Evolutionary conservation across 1,140 invertebrate species (phyloP), one percentile per base, ranked within the genome.

Genomic region (Drosophila aff.): DNA sequence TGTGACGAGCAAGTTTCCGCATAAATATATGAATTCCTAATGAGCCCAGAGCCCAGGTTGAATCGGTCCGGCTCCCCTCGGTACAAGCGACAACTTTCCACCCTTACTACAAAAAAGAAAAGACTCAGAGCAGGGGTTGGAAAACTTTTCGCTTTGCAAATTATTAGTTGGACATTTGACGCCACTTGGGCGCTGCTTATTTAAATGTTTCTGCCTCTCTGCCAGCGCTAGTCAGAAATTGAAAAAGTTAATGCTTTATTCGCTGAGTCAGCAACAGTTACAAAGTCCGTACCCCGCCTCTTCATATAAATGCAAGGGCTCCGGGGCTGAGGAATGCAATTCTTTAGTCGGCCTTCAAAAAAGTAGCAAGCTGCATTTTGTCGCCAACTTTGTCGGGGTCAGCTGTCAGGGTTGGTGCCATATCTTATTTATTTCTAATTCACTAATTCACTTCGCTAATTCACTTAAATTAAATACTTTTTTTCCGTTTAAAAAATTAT

Each of bases 11-110:
- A 86, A 82, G 67, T 74, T 73, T 64, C 11, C 61, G 72, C 67
- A 87, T 80, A 80, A 87, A 82, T 82, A 79, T 73, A 87, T 82
- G 83, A 87, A 87, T 87, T 74, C 50, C 65, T 71, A 86, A 86
- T 86, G 64, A 73, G 76, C 49, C 63, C 53, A 15, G 33, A 21
- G 52, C 26, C 61, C 64, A 68, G 63, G 49, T 55, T 28, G 46
- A 52, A 21, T 33, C 50, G 18, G 15, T 13, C 46, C 18, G 21
- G 16, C 28, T 38, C 28, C 11, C 10, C 36, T 5, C 15, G 33
- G 21, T n/a, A 38, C 41, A 63, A 28, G 31, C 21, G 23, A 47
- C 60, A 53, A 65, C 47, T 69, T 69, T 44, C 15, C 23, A 31
- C 9, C 26, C n/a, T 10, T 18, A 10, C 18, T n/a, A 47, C 21